Conservation (phyloP, 2,113 vertebrate genomes). For the Esox niger region DNA sequence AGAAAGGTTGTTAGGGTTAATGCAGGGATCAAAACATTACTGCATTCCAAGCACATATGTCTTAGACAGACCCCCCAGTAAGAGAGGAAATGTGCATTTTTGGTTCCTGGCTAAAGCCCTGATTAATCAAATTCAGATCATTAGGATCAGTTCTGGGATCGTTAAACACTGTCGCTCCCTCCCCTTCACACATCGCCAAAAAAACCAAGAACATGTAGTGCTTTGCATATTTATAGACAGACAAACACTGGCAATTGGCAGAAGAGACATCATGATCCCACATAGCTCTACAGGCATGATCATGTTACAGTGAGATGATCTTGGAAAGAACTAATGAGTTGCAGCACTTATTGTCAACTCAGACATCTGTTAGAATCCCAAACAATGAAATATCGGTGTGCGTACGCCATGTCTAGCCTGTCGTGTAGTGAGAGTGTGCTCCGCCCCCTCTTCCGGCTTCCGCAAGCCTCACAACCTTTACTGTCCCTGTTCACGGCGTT, state of each 20-base stretch:
- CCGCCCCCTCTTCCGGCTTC: slow-evolving; percentile 45
- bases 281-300: slow-evolving; percentile 12
- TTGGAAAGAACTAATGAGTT: slow-evolving; percentile 22
- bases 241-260: slow-evolving; percentile 21
- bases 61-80: slow-evolving; percentile 64
- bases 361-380: no score
- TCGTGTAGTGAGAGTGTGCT: slow-evolving; percentile 15
- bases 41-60: slow-evolving; percentile 65
- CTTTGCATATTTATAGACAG: background rate
- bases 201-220: slow-evolving; percentile 11
- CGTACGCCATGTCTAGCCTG: background rate
- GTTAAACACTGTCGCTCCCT: slow-evolving; percentile 37
- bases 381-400: no score
- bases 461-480: slow-evolving; percentile 27
- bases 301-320: background rate
- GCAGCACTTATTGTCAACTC: background rate
- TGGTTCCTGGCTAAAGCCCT: slow-evolving; percentile 54
- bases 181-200: background rate
- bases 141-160: slow-evolving; percentile 62
- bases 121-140: slow-evolving; percentile 63
- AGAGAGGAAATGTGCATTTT: slow-evolving; percentile 60
- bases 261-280: background rate
- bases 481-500: background rate
- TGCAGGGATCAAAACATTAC: slow-evolving; percentile 35
- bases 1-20: background rate